A percentile compares a stretch with the other conserved stretches of the same genome.
These are phyloP conservation scores for Pelvicachromis taeniatus DNA, from an alignment of 2,113 vertebrate genomes.

Conservation along the genomic window DNA sequence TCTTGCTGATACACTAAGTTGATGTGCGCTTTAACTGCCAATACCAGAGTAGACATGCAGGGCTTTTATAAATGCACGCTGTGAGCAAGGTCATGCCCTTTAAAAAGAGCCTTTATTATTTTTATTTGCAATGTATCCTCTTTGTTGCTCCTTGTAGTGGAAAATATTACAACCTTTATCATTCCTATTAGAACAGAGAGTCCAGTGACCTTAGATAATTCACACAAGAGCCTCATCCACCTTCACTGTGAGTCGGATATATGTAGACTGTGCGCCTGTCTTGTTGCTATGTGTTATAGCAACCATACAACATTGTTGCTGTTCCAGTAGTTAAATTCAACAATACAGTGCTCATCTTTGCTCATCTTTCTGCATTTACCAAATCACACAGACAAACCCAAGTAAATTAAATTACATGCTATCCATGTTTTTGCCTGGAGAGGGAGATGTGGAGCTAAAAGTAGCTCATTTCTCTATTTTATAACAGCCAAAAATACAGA, in stretches of 20 bases:
- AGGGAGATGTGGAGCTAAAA: constrained; percentile 59
- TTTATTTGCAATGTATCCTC: neutral
- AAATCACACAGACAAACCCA: neutral
- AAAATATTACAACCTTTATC: neutral
- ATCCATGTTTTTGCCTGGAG: constrained; percentile 31
- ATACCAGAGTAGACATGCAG: neutral
- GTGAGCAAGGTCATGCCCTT: neutral
- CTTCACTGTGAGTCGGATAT: neutral
- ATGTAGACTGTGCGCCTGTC: neutral
- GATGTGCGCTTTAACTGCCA: neutral
- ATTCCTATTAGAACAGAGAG: neutral
- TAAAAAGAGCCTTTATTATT: neutral
- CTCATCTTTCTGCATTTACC: neutral
- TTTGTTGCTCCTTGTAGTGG: neutral
- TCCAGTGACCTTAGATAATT: neutral
- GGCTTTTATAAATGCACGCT: neutral
- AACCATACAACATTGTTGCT: neutral
- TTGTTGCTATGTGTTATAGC: neutral
- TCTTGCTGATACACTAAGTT: neutral
- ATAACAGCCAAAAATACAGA: neutral
- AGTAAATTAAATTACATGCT: neutral
- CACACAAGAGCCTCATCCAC: neutral
- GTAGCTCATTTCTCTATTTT: neutral
- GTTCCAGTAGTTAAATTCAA: neutral
- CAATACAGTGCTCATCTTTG: neutral